Evolutionary conservation across 2,888 invertebrate genomes (phyloP), one percentile per base, ranked within the genome.

Genomic region (Parnassius apollo): DNA sequence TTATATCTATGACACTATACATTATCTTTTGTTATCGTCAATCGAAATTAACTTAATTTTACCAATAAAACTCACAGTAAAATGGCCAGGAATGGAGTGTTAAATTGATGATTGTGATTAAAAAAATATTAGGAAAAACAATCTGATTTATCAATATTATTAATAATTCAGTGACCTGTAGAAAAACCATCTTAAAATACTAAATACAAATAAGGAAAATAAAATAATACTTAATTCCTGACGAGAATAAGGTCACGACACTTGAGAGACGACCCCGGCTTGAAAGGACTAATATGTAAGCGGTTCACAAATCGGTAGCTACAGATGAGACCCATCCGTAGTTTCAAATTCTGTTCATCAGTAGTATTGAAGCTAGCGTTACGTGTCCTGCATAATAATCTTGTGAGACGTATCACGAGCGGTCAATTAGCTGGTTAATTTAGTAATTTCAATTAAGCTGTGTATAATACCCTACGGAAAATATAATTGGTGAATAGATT

Each of bases 261-360:
- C 57, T 18, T 35, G 4, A 35, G 35, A 35, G 35, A 35, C 35
- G 35, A 35, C 35, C 35, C 35, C 35, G 35, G 35, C 35, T 35
- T 42, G 22, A 49, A 54, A 18, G 18, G 49, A 51, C 57, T 54
- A 62, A 62, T 59, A 49, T 45, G 55, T 55, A 46, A 55, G 50
- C 54, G 58, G 57, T 51, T 42, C n/a, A 13, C 25, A 62, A 53
- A 58, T 45, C 48, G 22, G 50, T 46, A 13, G 9, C 10, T 49
- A 18, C 52, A 45, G 22, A 52, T 45, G 22, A 58, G 51, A 51
- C 60, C 50, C 56, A 57, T 57, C 55, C 66, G 60, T 63, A 67
- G 62, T 67, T 66, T 66, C 64, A 67, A 69, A 69, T 69, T 65
- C 66, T 50, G 66, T 66, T 69, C 69, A 71, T 75, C 72, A 73